phyloP scores from a whole-genome alignment of 2,113 vertebrate genomes.

The Nibea albiflora region DNA sequence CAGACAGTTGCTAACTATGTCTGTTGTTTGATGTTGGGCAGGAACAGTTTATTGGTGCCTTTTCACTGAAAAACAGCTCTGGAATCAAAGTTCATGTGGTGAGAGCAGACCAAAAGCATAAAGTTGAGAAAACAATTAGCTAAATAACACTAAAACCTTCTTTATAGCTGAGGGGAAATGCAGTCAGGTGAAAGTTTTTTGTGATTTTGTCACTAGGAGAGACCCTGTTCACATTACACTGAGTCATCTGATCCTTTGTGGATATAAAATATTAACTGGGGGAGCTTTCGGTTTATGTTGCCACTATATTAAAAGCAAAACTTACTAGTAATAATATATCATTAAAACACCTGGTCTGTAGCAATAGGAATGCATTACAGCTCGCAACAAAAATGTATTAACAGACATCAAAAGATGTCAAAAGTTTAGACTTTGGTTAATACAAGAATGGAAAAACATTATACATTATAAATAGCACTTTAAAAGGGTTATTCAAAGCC shows the following conservation, averaged over 20 bases:
- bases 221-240: neutral
- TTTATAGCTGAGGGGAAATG: neutral
- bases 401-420: constrained; percentile 14
- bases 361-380: neutral
- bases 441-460: constrained; percentile 14
- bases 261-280: neutral
- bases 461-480: constrained; percentile 61
- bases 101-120: neutral
- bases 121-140: neutral
- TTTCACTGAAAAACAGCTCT: constrained; percentile 1
- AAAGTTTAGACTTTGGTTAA: constrained; percentile 9
- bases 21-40: neutral
- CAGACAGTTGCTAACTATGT: neutral
- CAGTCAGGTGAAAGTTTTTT: neutral
- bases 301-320: neutral
- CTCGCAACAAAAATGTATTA: constrained; percentile 9
- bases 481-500: constrained; percentile 65
- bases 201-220: neutral
- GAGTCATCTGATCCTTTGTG: neutral
- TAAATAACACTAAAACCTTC: neutral
- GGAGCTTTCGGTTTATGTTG: neutral
- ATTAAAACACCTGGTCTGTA: neutral
- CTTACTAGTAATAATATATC: neutral
- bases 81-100: neutral
- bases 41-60: neutral